Percentiles rank a stretch among this genome's conserved stretches.
phyloP scores from a whole-genome alignment of 2,113 vertebrate genomes.

The Urocynchramus pylzowi region DNA sequence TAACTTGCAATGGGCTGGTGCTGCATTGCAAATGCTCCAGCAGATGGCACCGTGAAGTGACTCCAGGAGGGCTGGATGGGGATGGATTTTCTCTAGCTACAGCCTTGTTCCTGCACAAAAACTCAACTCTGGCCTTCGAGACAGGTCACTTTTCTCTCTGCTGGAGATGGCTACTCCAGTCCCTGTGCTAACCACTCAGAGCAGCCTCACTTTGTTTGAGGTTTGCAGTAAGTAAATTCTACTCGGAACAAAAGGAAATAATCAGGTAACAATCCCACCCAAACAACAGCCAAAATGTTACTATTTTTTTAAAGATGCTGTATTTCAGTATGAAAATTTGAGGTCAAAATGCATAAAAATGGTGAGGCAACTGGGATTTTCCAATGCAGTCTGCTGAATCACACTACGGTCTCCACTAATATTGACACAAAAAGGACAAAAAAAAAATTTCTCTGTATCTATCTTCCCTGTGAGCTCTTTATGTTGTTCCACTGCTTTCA shows the following conservation, averaged over 20 bases:
- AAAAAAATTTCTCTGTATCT: not conserved
- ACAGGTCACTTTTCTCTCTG: not conserved
- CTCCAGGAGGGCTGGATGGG: not conserved
- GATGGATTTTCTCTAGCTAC: not conserved
- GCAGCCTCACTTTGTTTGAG: accelerated
- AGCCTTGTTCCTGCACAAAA: not conserved
- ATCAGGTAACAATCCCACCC: not conserved
- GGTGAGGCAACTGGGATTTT: not conserved
- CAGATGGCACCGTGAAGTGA: conserved; percentile 56
- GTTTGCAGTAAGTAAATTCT: not conserved
- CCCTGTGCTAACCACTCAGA: not conserved
- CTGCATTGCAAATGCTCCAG: conserved; percentile 16
- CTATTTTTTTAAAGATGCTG: not conserved
- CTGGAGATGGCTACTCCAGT: not conserved
- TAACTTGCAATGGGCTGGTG: not conserved
- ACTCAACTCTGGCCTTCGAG: not conserved
- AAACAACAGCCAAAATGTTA: not conserved
- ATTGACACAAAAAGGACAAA: not conserved
- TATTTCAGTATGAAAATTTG: not conserved
- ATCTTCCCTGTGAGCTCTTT: not conserved
- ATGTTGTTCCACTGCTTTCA: not conserved
- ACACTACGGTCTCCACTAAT: not conserved
- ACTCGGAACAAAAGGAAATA: not conserved
- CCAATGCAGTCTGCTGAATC: not conserved
- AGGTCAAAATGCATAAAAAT: not conserved